Conservation (phyloP, 2,113 vertebrate species). For the Atractosteus spatula region DNA sequence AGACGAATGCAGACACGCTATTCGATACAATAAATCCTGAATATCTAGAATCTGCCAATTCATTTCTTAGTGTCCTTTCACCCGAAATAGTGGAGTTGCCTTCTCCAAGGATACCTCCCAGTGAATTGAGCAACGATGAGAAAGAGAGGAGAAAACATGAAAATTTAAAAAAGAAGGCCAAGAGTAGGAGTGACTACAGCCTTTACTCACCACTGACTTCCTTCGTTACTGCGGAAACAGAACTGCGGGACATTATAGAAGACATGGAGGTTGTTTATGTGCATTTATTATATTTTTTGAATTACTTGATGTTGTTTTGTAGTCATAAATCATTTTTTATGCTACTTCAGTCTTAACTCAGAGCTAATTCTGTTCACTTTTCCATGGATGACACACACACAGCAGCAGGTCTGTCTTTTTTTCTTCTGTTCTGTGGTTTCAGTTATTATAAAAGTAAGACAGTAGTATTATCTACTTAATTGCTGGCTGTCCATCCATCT, state of each 20-base stretch:
- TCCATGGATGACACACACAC: too few relatives aligned
- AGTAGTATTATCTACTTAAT: too few relatives aligned
- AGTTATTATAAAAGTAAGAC: too few relatives aligned
- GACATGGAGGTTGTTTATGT: slow-evolving; percentile 77
- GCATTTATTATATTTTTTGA: too few relatives aligned
- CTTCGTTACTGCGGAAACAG: slow-evolving; percentile 84
- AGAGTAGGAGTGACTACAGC: slow-evolving; percentile 44
- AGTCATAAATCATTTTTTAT: too few relatives aligned
- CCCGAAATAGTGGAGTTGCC: slow-evolving; percentile 60
- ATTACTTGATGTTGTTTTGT: too few relatives aligned
- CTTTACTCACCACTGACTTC: slow-evolving; percentile 85
- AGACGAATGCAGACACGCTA: too few relatives aligned
- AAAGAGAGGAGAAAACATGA: slow-evolving; percentile 72
- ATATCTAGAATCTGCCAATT: slow-evolving; percentile 16
- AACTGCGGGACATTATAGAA: slow-evolving; percentile 79
- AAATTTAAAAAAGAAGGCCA: slow-evolving; percentile 72
- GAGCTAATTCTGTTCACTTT: too few relatives aligned
- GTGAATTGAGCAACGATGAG: slow-evolving; percentile 65
- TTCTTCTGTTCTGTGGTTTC: too few relatives aligned
- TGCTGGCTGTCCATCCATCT: too few relatives aligned
- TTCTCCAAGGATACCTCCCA: slow-evolving; percentile 48
- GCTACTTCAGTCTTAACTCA: too few relatives aligned
- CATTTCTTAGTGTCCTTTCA: slow-evolving; percentile 67
- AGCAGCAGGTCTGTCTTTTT: too few relatives aligned
- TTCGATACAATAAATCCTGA: background rate